Base-by-base conservation (phyloP, 2,797 vertebrate species). In the Halcyon badia region DNA sequence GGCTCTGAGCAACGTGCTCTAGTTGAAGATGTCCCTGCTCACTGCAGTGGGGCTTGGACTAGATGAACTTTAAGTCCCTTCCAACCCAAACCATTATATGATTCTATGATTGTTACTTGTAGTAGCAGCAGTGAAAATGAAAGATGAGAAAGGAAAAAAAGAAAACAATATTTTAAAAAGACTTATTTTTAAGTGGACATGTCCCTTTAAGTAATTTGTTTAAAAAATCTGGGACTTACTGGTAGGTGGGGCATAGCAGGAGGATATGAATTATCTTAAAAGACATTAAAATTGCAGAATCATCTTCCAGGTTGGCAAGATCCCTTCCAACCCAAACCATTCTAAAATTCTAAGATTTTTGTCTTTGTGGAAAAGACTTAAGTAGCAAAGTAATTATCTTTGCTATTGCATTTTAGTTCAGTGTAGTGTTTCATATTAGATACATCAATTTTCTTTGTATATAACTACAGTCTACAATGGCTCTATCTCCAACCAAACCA, bases 381-480 rank as follows among this genome's bases (percentile, higher is more conserved):
- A 60, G 73, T 60, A 90, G 77, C 70, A 91, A 84, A 94, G 68
- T 66, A 64, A 90, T 91, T 90, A 66, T 24, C 56, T 83, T 71
- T 3, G 2, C 42, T 88, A 56, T 41, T 88, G 33, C 56, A 10
- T 91, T 95, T 73, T 88, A 79, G 62, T 48, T 62, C 58, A 33
- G 24, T 10, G 15, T 46, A 87, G 56, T 39, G 37, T 90, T 79
- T 90, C 48, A 31, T 0, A 0, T 64, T 52, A 70, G 73, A 66
- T 60, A 24, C n/a, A 88, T 49, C 54, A 14, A 19, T 82, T 95
- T 83, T 64, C 66, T 88, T 87, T 77, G 7, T 64, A 54, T 62
- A 85, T 71, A 84, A 93, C 90, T 93, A 57, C 4, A 25, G 46
- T 77, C 75, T 69, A 54, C 68, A 83, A 57, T 61, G 92, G 21